These are phyloP conservation scores for Panagrolaimus sp. DNA, from an alignment of 1,140 invertebrate species.

Conservation along the genomic window DNA sequence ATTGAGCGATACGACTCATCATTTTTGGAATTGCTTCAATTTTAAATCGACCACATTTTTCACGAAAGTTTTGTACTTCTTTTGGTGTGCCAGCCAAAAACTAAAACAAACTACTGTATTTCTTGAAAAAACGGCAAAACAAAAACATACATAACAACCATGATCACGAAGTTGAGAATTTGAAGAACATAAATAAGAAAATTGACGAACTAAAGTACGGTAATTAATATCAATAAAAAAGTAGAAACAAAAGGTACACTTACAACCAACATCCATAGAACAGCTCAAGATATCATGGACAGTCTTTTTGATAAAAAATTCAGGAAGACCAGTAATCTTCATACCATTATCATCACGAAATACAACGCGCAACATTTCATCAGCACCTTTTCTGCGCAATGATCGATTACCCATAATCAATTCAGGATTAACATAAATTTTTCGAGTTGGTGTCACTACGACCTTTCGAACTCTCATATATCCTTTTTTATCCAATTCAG, in stretches of 20 bases:
- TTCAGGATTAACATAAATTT: constrained; percentile 34
- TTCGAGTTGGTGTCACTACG: constrained; percentile 38
- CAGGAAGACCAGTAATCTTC: too few species aligned
- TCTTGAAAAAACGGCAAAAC: background rate
- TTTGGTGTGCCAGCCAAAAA: constrained; percentile 32
- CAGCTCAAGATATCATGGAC: too few species aligned
- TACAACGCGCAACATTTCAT: constrained; percentile 29
- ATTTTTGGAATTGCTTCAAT: constrained; percentile 45
- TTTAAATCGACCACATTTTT: constrained; percentile 39
- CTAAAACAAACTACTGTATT: background rate
- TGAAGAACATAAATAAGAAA: constrained; percentile 34
- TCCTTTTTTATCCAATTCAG: background rate
- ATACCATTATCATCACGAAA: constrained; percentile 31
- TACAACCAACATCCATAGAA: background rate
- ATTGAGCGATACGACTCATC: constrained; percentile 46
- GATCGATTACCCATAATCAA: constrained; percentile 38
- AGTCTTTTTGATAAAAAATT: too few species aligned
- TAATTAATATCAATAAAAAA: background rate
- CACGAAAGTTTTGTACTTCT: constrained; percentile 19
- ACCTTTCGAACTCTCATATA: constrained; percentile 6
- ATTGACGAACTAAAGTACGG: background rate
- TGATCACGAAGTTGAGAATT: constrained; percentile 47
- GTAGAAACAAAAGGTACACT: background rate
- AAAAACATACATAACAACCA: constrained; percentile 31
- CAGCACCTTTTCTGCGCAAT: constrained; percentile 33